Evolutionary conservation across 2,113 vertebrate genomes (phyloP).

Genomic region (Bufo gargarizans): DNA sequence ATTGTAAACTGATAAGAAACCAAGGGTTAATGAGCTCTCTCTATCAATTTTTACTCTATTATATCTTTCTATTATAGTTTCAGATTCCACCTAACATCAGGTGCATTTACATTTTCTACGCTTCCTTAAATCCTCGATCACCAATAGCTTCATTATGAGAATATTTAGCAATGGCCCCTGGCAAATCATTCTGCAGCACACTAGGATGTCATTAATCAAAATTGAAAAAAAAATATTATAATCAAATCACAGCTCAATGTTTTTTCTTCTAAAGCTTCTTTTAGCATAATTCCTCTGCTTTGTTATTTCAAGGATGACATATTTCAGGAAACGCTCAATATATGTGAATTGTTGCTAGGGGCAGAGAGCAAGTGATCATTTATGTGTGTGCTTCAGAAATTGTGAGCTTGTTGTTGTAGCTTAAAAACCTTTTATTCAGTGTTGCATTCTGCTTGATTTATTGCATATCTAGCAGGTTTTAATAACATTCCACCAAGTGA

Average conservation of each 20-base stretch:
- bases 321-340: conserved; percentile 32
- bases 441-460: conserved; percentile 37
- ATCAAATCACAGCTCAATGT: conserved; percentile 42
- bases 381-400: conserved; percentile 3
- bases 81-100: too few species aligned
- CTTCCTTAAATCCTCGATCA: background rate
- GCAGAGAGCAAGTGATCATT: conserved; percentile 25
- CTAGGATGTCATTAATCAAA: conserved; percentile 31
- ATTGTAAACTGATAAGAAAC: too few species aligned
- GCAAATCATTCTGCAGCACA: background rate
- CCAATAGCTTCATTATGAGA: conserved; percentile 12
- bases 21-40: too few species aligned
- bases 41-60: too few species aligned
- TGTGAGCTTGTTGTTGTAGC: background rate
- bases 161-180: conserved; percentile 24
- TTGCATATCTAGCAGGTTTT: background rate
- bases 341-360: conserved; percentile 14
- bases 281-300: conserved; percentile 1
- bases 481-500: background rate
- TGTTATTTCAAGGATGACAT: conserved; percentile 19
- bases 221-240: conserved; percentile 41
- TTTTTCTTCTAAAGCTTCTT: background rate
- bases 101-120: too few species aligned
- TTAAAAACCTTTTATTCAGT: background rate
- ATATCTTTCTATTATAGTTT: too few species aligned